Percentiles rank a stretch among this genome's conserved stretches.
Evolutionary conservation across 2,113 vertebrate species (phyloP).

Genomic region (Phrynocephalus versicolor): DNA sequence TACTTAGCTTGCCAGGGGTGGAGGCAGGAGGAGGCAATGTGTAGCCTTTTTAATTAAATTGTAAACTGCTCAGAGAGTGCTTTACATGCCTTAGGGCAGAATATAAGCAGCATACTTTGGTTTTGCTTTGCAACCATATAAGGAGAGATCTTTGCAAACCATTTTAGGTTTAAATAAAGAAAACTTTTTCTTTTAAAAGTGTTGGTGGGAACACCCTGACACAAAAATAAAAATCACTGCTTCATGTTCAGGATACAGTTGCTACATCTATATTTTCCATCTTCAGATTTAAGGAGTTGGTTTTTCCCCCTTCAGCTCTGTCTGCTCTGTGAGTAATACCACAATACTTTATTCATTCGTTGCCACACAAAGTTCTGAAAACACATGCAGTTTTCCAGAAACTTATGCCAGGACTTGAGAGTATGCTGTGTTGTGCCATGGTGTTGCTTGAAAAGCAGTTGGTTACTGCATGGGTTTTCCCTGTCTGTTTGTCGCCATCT

Average conservation of each 20-base stretch:
- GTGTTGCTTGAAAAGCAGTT: slow-evolving; percentile 48
- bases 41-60: too few species aligned
- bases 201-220: slow-evolving; percentile 17
- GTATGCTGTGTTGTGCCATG: slow-evolving; percentile 51
- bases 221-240: slow-evolving; percentile 16
- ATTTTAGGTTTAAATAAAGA: slow-evolving; percentile 36
- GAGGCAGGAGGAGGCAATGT: too few species aligned
- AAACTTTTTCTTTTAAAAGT: slow-evolving; percentile 1
- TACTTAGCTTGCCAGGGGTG: too few species aligned
- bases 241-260: slow-evolving; percentile 44
- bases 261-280: slow-evolving; percentile 71
- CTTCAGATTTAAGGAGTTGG: slow-evolving; percentile 57
- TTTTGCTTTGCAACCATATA: background rate
- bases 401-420: slow-evolving; percentile 64
- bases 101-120: too few species aligned
- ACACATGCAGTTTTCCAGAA: slow-evolving; percentile 75
- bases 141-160: background rate
- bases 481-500: slow-evolving; percentile 55
- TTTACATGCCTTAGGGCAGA: too few species aligned
- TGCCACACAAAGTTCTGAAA: slow-evolving; percentile 66
- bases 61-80: too few species aligned
- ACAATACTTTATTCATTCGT: slow-evolving; percentile 79
- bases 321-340: slow-evolving; percentile 65
- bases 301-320: slow-evolving; percentile 43
- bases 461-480: slow-evolving; percentile 71